Evolutionary conservation across 1,140 invertebrate genomes (phyloP).

Genomic region (Zaprionus davidi): DNA sequence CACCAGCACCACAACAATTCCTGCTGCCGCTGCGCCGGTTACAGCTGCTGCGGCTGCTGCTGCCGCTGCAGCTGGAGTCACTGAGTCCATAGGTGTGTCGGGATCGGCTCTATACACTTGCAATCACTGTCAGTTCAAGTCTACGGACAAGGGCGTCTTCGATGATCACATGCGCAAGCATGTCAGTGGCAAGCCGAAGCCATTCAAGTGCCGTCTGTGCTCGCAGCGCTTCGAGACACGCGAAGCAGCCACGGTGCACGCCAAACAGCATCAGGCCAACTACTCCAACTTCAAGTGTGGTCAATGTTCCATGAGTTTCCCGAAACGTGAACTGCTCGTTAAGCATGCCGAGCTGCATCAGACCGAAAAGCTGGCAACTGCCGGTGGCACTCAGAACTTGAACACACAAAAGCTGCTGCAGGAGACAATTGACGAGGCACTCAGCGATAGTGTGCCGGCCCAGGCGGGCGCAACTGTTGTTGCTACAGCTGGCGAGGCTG

Average conservation of each 20-base stretch:
- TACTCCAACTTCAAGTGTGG: slow-evolving; percentile 83
- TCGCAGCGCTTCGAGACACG: slow-evolving; percentile 82
- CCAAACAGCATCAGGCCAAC: slow-evolving; percentile 82
- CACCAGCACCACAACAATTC: slow-evolving; percentile 79
- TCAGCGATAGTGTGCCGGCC: slow-evolving; percentile 70
- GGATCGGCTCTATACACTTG: slow-evolving; percentile 73
- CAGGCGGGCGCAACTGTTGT: slow-evolving; percentile 52
- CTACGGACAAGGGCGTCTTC: slow-evolving; percentile 74
- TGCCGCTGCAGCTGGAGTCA: slow-evolving; percentile 53
- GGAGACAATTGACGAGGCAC: slow-evolving; percentile 83
- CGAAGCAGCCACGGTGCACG: slow-evolving; percentile 80
- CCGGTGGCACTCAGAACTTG: slow-evolving; percentile 59
- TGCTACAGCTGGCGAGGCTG: slow-evolving; percentile 50
- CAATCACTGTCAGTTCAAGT: slow-evolving; percentile 82
- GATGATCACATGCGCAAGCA: slow-evolving; percentile 83
- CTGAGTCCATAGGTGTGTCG: slow-evolving; percentile 42
- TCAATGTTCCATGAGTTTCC: slow-evolving; percentile 81
- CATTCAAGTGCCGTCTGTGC: slow-evolving; percentile 83
- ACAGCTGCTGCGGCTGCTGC: slow-evolving; percentile 60
- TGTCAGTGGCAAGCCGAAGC: slow-evolving; percentile 73
- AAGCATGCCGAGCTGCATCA: slow-evolving; percentile 83
- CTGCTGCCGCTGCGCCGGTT: slow-evolving; percentile 64
- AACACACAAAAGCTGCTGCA: slow-evolving; percentile 82
- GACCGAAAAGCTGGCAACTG: slow-evolving; percentile 19
- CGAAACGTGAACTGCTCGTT: slow-evolving; percentile 76